Conservation (phyloP, 2,888 invertebrate species). For the Cataglyphis altisquamis region DNA sequence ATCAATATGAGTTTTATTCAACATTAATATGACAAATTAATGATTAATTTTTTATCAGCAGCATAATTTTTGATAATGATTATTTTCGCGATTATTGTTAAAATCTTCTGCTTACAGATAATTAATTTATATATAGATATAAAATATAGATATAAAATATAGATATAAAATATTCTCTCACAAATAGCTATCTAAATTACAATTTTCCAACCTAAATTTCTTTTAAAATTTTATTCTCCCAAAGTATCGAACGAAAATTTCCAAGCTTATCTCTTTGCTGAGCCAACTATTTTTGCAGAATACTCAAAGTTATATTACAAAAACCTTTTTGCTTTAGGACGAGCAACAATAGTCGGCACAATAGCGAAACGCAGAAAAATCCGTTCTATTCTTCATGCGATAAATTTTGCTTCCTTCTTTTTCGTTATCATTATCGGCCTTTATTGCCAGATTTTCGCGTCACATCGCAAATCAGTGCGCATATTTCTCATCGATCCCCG, state of each 20-base stretch:
- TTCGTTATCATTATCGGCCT: slow-evolving; percentile 69
- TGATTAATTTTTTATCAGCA: neutral
- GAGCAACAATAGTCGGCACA: slow-evolving; percentile 10
- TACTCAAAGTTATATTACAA: neutral
- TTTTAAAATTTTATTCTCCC: neutral
- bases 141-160: neutral
- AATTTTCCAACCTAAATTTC: neutral
- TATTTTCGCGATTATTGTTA: neutral
- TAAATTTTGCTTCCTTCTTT: slow-evolving; percentile 51
- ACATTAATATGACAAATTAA: neutral
- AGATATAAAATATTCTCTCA: neutral
- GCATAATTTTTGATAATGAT: neutral
- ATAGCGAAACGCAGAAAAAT: neutral
- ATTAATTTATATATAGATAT: neutral
- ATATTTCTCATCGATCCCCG: slow-evolving; percentile 73
- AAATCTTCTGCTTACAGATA: neutral
- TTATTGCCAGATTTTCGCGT: slow-evolving; percentile 68
- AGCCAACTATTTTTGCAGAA: slow-evolving; percentile 3
- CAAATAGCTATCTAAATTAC: neutral
- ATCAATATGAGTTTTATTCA: neutral
- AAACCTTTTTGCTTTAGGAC: slow-evolving; percentile 1
- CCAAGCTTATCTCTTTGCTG: neutral
- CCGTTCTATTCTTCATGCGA: slow-evolving; percentile 5
- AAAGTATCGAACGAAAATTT: neutral
- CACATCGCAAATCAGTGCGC: slow-evolving; percentile 70